Percentiles rank a stretch among this genome's conserved stretches.
Conservation (phyloP, 2,797 vertebrate species). For the Ctenopoma kingsleyae region DNA sequence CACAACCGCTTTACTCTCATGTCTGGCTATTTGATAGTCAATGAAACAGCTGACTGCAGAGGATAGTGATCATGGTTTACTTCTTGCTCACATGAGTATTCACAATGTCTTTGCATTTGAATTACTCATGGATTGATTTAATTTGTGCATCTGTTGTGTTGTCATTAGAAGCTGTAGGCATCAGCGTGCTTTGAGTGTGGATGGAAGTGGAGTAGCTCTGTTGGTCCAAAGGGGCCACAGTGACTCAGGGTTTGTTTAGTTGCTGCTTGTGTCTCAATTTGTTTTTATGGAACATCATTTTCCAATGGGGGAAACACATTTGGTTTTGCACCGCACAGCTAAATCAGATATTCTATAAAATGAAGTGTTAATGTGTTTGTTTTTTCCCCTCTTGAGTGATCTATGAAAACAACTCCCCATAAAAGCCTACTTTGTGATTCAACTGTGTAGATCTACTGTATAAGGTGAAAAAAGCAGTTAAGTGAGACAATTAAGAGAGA, state of each 20-base stretch:
- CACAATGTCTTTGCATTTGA: conserved; percentile 22
- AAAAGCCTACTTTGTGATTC: not conserved
- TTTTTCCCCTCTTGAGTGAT: not conserved
- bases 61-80: conserved; percentile 9
- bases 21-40: conserved; percentile 15
- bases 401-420: not conserved
- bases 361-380: not conserved
- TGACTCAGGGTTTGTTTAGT: conserved; percentile 39
- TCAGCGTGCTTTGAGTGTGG: conserved; percentile 17
- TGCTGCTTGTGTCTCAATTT: conserved; percentile 19
- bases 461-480: not conserved
- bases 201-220: conserved; percentile 11
- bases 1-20: not conserved
- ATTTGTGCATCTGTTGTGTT: conserved; percentile 21
- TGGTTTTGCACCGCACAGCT: not conserved
- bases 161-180: conserved; percentile 22
- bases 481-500: conserved; percentile 1
- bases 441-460: not conserved
- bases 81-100: not conserved
- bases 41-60: conserved; percentile 8
- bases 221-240: not conserved
- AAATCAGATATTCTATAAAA: not conserved
- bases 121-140: conserved; percentile 31
- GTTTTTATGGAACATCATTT: conserved; percentile 13
- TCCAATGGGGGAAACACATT: not conserved